phyloP scores from a whole-genome alignment of 2,888 invertebrate genomes.

The Sepioteuthis lessoniana region DNA sequence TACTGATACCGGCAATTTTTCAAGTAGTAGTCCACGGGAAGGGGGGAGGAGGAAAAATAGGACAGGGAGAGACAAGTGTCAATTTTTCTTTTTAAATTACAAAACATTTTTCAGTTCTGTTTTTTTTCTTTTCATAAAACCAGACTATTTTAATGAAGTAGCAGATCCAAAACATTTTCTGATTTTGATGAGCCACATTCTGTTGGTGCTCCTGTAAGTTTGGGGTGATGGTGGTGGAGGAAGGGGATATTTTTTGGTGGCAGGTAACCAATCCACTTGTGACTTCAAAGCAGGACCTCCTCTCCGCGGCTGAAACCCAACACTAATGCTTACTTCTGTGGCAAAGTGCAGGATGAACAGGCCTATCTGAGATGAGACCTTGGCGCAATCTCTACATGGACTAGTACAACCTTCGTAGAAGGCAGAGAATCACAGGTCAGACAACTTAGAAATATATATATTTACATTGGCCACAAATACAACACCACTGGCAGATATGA shows the following conservation, averaged over 20 bases:
- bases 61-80: neutral
- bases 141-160: neutral
- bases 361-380: neutral
- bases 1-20: neutral
- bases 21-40: neutral
- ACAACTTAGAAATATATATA: slow-evolving; percentile 36
- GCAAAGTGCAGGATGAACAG: neutral
- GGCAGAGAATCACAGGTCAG: slow-evolving; percentile 45
- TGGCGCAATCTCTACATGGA: slow-evolving; percentile 4
- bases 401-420: slow-evolving; percentile 47
- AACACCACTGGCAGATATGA: slow-evolving; percentile 43
- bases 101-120: neutral
- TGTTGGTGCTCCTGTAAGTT: neutral
- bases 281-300: neutral
- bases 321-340: neutral
- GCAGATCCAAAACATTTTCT: neutral
- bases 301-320: neutral
- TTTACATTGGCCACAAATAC: slow-evolving; percentile 42
- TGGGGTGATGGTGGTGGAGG: neutral
- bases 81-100: neutral
- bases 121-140: neutral
- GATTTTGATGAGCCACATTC: neutral
- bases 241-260: neutral
- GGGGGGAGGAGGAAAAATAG: neutral
- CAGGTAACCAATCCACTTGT: neutral